Percentiles rank a stretch among this genome's conserved stretches.
phyloP scores from a whole-genome alignment of 2,888 invertebrate species.

The Tinea semifulvella region DNA sequence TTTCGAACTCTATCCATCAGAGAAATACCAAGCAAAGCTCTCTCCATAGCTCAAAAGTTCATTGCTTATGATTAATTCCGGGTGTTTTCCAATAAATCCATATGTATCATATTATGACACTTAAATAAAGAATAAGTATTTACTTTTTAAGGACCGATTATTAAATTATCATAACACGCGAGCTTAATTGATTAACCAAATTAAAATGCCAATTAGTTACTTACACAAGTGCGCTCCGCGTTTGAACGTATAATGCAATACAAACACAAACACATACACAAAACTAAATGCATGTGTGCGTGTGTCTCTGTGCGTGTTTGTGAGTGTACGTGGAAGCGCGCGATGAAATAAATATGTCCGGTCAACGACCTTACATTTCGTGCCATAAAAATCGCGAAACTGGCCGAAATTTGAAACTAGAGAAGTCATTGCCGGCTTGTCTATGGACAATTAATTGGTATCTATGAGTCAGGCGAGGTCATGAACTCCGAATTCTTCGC shows the following conservation, averaged over 20 bases:
- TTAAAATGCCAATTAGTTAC: conserved; percentile 11
- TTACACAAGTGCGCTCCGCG: conserved; percentile 40
- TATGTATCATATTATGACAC: too few species aligned
- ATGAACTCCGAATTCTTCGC: conserved; percentile 11
- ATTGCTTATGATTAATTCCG: too few species aligned
- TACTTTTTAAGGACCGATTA: not conserved
- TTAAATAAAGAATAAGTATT: too few species aligned
- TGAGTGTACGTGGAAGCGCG: conserved; percentile 65
- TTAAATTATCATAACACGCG: not conserved
- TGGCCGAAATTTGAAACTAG: conserved; percentile 50
- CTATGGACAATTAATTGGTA: conserved; percentile 12
- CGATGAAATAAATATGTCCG: conserved; percentile 68
- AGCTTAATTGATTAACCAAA: conserved; percentile 4
- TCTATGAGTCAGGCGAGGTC: conserved; percentile 4
- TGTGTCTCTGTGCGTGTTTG: conserved; percentile 44
- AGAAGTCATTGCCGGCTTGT: conserved; percentile 21
- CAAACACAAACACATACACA: conserved; percentile 37
- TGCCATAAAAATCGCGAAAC: conserved; percentile 66
- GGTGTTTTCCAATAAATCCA: too few species aligned
- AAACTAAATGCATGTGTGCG: conserved; percentile 36
- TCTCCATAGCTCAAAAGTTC: too few species aligned
- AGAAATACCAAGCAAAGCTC: too few species aligned
- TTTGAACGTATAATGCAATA: conserved; percentile 52
- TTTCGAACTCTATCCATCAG: too few species aligned
- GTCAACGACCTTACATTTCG: conserved; percentile 62